Base-by-base conservation (phyloP, 2,113 vertebrate species). In the Podocnemis expansa region DNA sequence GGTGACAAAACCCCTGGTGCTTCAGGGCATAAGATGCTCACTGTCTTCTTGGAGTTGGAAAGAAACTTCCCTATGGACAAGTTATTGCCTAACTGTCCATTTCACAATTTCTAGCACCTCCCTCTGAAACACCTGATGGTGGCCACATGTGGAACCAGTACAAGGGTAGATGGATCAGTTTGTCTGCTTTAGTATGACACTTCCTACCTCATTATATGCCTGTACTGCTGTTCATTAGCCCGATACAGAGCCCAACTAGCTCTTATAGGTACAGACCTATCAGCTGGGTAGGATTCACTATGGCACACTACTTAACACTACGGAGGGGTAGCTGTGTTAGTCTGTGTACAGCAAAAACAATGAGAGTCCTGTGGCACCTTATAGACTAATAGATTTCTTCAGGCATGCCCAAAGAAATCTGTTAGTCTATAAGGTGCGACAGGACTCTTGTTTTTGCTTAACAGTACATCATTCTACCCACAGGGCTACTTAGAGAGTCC, bases 71-170 rank as follows among this genome's bases (percentile, higher is more conserved):
- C 58, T 79, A 34, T 1, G 5, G 78, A 76, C 4, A 85, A 78
- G 56, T 58, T 58, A 25, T 58, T 58, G 22, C 56, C 25, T 58
- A 58, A 27, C 22, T 25, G 27, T 92, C 49, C 82, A 79, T 75
- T 88, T 87, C 80, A 84, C 76, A 54, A 87, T 89, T 81, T 43
- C 91, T 89, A n/a, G 55, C 87, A 87, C 78, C 27, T 55, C 54
- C 80, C 7, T 85, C 60, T 87, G 43, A 31, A 80, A 84, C 34
- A 89, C 89, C 22, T 91, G 41, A 16, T 78, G 4, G 21, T 60
- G 8, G 29, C 47, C 54, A 45, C 41, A 84, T n/a, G 52, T 13
- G 52, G 45, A 81, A 84, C 78, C 27, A 86, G 45, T 51, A 67
- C 70, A 47, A 27, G 82, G 79, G 52, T 43, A 80, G 79, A 86